Percentiles rank a stretch among this genome's conserved stretches.
phyloP scores from a whole-genome alignment of 1,140 invertebrate species.

The Lepidurus apus region DNA sequence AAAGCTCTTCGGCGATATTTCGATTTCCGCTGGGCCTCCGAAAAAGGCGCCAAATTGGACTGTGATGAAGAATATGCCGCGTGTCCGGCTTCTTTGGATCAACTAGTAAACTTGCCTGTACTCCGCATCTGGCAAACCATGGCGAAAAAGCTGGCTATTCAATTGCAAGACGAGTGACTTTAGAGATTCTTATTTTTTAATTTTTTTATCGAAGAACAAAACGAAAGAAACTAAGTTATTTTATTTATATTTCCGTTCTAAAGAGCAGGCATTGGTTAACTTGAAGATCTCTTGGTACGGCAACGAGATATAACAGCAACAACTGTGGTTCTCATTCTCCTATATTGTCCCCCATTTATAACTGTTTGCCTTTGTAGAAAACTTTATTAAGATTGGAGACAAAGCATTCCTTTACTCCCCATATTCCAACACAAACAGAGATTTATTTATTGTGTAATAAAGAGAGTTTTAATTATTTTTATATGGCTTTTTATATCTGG shows the following conservation, averaged over 20 bases:
- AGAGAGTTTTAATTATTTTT: constrained; percentile 20
- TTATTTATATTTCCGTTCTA: no score
- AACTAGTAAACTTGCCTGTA: constrained; percentile 25
- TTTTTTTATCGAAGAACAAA: neutral
- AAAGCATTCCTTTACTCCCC: constrained; percentile 6
- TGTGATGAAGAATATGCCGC: constrained; percentile 33
- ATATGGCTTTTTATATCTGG: constrained; percentile 14
- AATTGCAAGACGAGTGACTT: constrained; percentile 32
- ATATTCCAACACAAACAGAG: neutral
- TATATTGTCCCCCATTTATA: neutral
- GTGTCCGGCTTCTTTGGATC: constrained; percentile 30
- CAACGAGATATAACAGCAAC: neutral
- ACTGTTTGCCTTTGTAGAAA: neutral
- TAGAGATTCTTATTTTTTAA: neutral
- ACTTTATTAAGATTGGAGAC: neutral
- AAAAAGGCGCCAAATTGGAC: constrained; percentile 30
- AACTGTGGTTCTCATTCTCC: neutral
- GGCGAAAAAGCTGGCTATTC: constrained; percentile 31
- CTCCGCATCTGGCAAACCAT: constrained; percentile 33
- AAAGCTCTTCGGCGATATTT: constrained; percentile 30
- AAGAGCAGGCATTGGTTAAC: no score
- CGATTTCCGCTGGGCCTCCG: constrained; percentile 32
- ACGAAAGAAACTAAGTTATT: neutral
- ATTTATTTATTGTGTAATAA: constrained; percentile 22
- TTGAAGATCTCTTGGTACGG: neutral